Evolutionary conservation across 2,888 invertebrate genomes (phyloP), one percentile per base, ranked within the genome.

Genomic region (Lepidonotus clava): DNA sequence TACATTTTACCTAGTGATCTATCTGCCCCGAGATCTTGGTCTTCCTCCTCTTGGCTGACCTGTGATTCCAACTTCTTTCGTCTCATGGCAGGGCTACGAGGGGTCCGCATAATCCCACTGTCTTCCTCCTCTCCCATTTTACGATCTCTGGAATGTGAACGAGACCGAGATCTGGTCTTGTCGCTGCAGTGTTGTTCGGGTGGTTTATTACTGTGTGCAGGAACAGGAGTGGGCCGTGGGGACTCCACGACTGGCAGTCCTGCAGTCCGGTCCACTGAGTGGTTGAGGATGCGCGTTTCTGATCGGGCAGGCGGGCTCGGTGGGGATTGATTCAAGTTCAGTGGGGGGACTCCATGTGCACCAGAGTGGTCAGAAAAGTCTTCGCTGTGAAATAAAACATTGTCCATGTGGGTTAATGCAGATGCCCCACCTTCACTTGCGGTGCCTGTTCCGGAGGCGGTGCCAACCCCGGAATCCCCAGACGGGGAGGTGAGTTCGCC

Each of bases 301-400:
- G 53, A 53, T 8, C 86, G 76, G 8, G 38, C 41, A 8, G 77
- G 83, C 5, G 83, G 83, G 51, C 36, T 53, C 28, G 61, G 56
- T 28, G 61, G 56, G 8, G 83, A 51, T n/a, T 11, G 8, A 11
- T 21, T 21, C 40, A 76, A 38, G 24, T 76, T 76, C 18, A 80
- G 46, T 0, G 80, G 51, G 2, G 76, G 76, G 28, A 46, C 5
- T 2, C 0, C 28, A 1, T 32, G 41, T 11, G 80, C n/a, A 1
- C 28, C 46, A 0, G 80, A 80, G 18, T 80, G 1, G 34, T 80
- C 80, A 1, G 80, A 41, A 18, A 80, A 80, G 80, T 83, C 83
- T 36, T 83, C 83, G 21, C 85, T 85, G 41, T 85, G 41, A 32
- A 87, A 86, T 5, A 83, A 51, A 8, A 87, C 87, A 28, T 87